phyloP scores from a whole-genome alignment of 2,113 vertebrate genomes.

The Cyphomyrus plagiostoma region DNA sequence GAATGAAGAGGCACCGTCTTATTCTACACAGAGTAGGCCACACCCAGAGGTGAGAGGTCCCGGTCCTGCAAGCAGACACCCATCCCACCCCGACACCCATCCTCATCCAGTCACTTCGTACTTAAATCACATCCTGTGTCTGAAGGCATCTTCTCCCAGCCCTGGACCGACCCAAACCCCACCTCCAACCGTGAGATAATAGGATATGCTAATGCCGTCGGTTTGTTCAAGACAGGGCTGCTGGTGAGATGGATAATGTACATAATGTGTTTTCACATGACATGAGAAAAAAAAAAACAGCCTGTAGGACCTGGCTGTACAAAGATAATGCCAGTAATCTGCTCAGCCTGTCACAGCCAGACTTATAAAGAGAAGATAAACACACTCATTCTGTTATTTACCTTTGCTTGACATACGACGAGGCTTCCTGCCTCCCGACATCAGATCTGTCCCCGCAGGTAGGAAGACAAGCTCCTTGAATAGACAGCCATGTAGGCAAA shows the following conservation, averaged over 20 bases:
- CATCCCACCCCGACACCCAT: neutral
- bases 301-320: neutral
- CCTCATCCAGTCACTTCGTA: neutral
- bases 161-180: neutral
- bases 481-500: neutral
- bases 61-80: neutral
- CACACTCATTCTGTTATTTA: conserved; percentile 15
- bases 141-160: neutral
- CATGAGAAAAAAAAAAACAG: neutral
- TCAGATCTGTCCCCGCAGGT: neutral
- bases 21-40: neutral
- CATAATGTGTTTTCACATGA: neutral
- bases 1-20: neutral
- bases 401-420: neutral
- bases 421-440: neutral
- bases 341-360: neutral
- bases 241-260: neutral
- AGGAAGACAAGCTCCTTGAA: neutral
- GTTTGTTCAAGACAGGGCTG: neutral
- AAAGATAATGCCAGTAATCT: neutral
- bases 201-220: neutral
- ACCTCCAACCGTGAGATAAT: neutral
- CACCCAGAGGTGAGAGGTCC: neutral
- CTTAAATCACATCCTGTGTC: neutral
- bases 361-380: neutral